Base-by-base conservation (phyloP, 2,888 invertebrate genomes). In the Leucophenga maculata region DNA sequence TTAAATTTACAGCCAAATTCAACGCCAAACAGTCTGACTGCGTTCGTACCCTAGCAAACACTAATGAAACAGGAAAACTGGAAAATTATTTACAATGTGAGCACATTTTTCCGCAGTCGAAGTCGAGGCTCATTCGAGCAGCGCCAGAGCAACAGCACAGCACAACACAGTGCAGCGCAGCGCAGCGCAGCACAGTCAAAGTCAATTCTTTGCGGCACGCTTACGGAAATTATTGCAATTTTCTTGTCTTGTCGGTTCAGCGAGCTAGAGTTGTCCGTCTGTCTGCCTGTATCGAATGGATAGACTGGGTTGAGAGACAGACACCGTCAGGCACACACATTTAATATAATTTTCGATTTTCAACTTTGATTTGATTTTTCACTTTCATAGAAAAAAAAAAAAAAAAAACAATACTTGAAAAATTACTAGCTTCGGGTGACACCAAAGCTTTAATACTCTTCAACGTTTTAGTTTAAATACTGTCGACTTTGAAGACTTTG, bases 141-240 rank as follows among this genome's bases (percentile, higher is more conserved):
- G 39, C 39, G 39, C 39, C 11, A 26, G 26, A 26, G 26, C 26
- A 26, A 26, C 26, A 26, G 26, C 26, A 26, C 26, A 26, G 26
- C 26, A n/a, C n/a, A n/a, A n/a, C n/a, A n/a, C n/a, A n/a, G n/a
- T n/a, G n/a, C n/a, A n/a, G n/a, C n/a, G n/a, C n/a, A n/a, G n/a
- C n/a, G n/a, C 32, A 32, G 32, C 8, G 32, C 32, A 32, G 8
- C 3, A 8, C 32, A 32, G 32, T 32, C 39, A 39, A 39, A 6
- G 3, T 50, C 55, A 60, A 39, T 60, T 60, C 60, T 44, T 54
- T 39, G 11, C 32, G 32, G 32, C 32, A 11, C 16, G 18, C 22
- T 52, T 79, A 72, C 80, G 82, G 78, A 83, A 83, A 83, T 77
- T 76, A 77, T 79, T 74, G 75, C 78, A 81, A 77, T 83, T 75